These are phyloP conservation scores for Hydrocynus forskahlii DNA, from an alignment of 2,797 vertebrate species.

Conservation along the genomic window DNA sequence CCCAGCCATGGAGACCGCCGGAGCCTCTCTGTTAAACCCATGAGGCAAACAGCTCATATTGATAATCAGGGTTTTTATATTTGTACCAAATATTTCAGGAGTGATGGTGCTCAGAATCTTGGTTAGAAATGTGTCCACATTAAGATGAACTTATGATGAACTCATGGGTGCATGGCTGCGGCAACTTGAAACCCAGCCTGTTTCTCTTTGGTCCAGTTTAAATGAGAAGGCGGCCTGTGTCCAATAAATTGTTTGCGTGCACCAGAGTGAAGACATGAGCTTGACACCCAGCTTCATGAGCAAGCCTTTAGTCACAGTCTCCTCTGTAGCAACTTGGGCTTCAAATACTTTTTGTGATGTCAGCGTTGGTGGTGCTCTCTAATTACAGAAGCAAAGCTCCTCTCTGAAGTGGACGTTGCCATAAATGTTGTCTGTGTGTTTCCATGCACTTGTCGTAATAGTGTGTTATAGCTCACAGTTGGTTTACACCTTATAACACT, in stretches of 20 bases:
- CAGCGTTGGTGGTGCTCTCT: background rate
- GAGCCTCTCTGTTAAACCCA: conserved; percentile 14
- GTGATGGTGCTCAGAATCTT: background rate
- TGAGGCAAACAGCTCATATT: background rate
- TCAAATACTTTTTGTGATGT: conserved; percentile 16
- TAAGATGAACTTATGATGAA: background rate
- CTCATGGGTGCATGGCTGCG: background rate
- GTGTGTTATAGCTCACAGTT: background rate
- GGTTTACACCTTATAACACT: background rate
- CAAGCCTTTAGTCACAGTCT: background rate
- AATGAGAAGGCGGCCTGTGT: background rate
- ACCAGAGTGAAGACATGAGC: background rate
- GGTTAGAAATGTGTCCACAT: background rate
- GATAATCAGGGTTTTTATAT: too few species aligned
- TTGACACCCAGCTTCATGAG: conserved; percentile 14
- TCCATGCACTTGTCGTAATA: background rate
- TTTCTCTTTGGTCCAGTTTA: background rate
- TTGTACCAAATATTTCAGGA: background rate
- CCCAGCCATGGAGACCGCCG: background rate
- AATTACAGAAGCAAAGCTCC: conserved; percentile 27
- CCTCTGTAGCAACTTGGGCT: background rate
- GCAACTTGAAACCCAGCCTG: background rate
- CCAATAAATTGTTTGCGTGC: background rate
- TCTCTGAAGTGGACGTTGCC: background rate
- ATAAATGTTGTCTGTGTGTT: background rate